Conservation (phyloP, 2,888 invertebrate species). For the Hirtodrosophila duncani region DNA sequence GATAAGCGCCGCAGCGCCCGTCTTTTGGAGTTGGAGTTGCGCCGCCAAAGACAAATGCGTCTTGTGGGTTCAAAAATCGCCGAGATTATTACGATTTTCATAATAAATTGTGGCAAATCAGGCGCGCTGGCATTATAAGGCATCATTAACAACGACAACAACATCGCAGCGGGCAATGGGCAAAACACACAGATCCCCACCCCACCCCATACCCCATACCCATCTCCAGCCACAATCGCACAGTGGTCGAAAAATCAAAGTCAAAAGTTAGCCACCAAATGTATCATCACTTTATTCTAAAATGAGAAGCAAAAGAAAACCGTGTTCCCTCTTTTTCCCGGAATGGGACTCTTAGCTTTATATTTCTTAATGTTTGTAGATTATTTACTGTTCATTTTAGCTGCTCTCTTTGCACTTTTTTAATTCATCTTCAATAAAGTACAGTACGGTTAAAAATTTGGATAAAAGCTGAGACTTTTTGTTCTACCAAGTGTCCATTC, state of each 20-base stretch:
- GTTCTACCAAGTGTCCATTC: no score
- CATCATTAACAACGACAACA: slow-evolving; percentile 70
- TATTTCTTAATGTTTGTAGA: no score
- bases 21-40: slow-evolving; percentile 16
- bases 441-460: no score
- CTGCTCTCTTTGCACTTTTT: no score
- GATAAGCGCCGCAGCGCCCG: slow-evolving; percentile 45
- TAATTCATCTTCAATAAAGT: no score
- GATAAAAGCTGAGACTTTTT: no score
- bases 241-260: background rate
- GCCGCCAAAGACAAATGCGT: slow-evolving; percentile 73
- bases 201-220: background rate
- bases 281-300: no score
- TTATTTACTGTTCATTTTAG: no score
- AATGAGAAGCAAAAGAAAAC: no score
- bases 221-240: background rate
- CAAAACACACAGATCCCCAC: slow-evolving; percentile 1
- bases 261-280: no score
- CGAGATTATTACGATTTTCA: slow-evolving; percentile 73
- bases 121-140: slow-evolving; percentile 75
- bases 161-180: slow-evolving; percentile 39
- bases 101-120: slow-evolving; percentile 78
- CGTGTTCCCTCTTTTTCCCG: no score
- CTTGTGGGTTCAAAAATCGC: slow-evolving; percentile 71
- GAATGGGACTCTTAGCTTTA: no score